Conservation (phyloP, 2,113 vertebrate genomes). For the Gadus chalcogrammus region DNA sequence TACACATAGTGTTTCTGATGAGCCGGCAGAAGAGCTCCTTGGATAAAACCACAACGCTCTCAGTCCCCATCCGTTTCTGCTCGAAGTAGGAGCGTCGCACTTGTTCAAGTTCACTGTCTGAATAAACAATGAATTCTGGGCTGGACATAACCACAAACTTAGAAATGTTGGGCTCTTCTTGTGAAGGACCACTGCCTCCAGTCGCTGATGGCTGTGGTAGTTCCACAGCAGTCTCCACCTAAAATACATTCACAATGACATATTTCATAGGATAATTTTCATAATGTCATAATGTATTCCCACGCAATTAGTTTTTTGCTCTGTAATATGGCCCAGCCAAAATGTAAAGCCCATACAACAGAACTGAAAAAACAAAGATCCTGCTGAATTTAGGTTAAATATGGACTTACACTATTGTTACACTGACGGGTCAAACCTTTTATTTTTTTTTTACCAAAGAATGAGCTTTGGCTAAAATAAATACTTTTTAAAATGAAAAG, state of each 20-base stretch:
- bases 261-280: not conserved
- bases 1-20: conserved; percentile 37
- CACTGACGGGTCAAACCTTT: no score
- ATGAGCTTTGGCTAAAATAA: no score
- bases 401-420: no score
- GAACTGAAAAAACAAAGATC: no score
- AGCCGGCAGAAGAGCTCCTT: conserved; percentile 40
- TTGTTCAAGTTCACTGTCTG: conserved; percentile 36
- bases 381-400: no score
- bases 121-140: conserved; percentile 37
- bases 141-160: conserved; percentile 33
- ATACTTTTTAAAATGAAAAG: no score
- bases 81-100: conserved; percentile 30
- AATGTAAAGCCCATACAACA: no score
- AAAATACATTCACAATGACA: conserved; percentile 18
- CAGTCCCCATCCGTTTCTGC: conserved; percentile 33
- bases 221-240: conserved; percentile 7
- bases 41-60: conserved; percentile 11
- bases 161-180: conserved; percentile 11
- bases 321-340: no score
- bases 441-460: no score
- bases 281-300: not conserved
- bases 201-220: not conserved
- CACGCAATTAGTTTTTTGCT: no score
- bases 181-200: conserved; percentile 8